Base-by-base conservation (phyloP, 2,113 vertebrate species). In the Xenus cinereus region DNA sequence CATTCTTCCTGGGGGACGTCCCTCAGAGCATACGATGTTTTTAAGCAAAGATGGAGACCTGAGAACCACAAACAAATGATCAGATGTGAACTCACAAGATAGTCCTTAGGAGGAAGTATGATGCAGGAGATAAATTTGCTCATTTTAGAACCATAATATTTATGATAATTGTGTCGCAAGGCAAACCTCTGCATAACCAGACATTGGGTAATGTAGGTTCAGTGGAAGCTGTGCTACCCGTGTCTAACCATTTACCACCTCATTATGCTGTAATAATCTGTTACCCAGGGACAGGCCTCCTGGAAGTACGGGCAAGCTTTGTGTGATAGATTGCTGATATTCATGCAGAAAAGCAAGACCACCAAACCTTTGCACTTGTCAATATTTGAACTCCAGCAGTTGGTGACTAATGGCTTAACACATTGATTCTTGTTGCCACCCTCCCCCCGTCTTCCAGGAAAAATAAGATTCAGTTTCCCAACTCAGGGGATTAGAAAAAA, bases 281-380 rank as follows among this genome's bases (percentile, higher is more conserved):
- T 82, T 83, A 85, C 18, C 3, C 87, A 82, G 80, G 84, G 86
- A 86, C 81, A 78, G 59, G 64, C 32, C 83, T 96, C 73, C 83
- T 96, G 80, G 48, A 89, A 95, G 56, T 10, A 69, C 56, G 84
- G 69, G 63, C 84, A 85, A 39, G 48, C 43, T 92, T 89, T 90
- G 51, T 87, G 46, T 56, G 77, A 84, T 19, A 91, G 84, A 84
- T 76, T 76, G 92, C 66, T 95, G 94, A 73, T 93, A 89, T 62
- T 92, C 84, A 66, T 72, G 89, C 69, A 92, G 78, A 89, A 96
- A 92, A 93, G 89, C 89, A 92, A 94, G 96, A 96, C 95, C 89
- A 95, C 86, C 77, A 69, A 94, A 97, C 94, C 96, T 95, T 95
- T 97, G 95, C 77, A 84, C 94, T 95, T 95, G 95, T 97, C 95